A percentile compares a stretch with the other conserved stretches of the same genome.
phyloP scores from a whole-genome alignment of 2,113 vertebrate species.

The Epinephelus moara region DNA sequence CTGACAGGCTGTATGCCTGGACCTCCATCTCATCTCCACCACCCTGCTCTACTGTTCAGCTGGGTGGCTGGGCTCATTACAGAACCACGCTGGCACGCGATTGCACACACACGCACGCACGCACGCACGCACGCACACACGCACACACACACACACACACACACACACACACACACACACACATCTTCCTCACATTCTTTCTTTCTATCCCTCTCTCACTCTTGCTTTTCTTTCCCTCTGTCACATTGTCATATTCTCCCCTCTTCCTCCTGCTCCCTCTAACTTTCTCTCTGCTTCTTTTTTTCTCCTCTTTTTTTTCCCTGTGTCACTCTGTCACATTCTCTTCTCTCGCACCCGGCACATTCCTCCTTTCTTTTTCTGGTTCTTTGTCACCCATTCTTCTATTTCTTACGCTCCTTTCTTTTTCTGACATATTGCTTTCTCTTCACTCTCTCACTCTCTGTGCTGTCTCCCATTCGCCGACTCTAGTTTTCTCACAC shows the following conservation, averaged over 20 bases:
- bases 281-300: conserved; percentile 46
- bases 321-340: conserved; percentile 47
- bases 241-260: conserved; percentile 59
- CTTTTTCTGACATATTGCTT: conserved; percentile 49
- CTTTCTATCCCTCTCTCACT: conserved; percentile 35
- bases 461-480: conserved; percentile 22
- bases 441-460: conserved; percentile 26
- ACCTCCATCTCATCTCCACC: conserved; percentile 82
- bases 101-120: conserved; percentile 3
- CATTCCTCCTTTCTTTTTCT: conserved; percentile 58
- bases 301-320: conserved; percentile 30
- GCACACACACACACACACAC: neutral
- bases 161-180: conserved; percentile 10
- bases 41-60: conserved; percentile 82
- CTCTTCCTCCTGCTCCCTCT: conserved; percentile 28
- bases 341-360: conserved; percentile 41
- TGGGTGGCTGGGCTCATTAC: conserved; percentile 86
- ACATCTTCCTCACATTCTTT: conserved; percentile 33
- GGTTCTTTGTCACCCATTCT: conserved; percentile 62
- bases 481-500: conserved; percentile 36
- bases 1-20: conserved; percentile 80
- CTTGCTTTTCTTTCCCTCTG: conserved; percentile 42
- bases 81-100: conserved; percentile 72
- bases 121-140: neutral
- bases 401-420: conserved; percentile 44